phyloP scores from a whole-genome alignment of 2,797 vertebrate genomes.

The Glossophaga mutica region DNA sequence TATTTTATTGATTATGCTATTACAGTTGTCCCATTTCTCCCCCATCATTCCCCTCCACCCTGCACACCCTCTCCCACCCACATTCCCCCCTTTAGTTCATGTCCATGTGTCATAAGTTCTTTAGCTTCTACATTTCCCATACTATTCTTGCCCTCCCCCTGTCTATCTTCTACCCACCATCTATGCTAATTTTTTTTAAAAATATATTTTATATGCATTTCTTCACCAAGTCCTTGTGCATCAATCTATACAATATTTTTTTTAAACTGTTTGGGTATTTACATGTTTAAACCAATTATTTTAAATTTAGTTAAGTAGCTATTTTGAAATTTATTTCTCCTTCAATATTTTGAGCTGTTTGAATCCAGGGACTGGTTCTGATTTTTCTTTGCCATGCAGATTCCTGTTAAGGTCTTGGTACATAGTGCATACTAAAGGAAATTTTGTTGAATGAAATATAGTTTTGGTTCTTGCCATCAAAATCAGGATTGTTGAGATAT shows the following conservation, averaged over 20 bases:
- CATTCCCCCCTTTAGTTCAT: too few species aligned
- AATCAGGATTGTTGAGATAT: neutral
- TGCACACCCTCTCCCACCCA: too few species aligned
- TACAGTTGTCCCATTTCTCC: too few species aligned
- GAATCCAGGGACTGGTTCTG: neutral
- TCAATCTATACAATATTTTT: neutral
- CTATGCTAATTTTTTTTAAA: too few species aligned
- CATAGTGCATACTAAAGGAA: neutral
- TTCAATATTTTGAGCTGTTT: neutral
- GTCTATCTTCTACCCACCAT: too few species aligned
- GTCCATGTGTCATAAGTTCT: too few species aligned
- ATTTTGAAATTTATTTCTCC: neutral
- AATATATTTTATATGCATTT: neutral
- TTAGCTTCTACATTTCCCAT: too few species aligned
- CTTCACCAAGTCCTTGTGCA: neutral
- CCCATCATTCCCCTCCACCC: too few species aligned
- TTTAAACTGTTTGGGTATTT: neutral
- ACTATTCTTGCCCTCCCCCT: too few species aligned
- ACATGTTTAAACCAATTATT: neutral
- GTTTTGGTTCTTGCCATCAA: neutral
- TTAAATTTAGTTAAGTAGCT: neutral
- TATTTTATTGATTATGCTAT: too few species aligned
- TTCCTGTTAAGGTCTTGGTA: neutral
- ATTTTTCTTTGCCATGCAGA: neutral
- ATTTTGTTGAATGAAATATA: neutral